These are phyloP conservation scores for Sus cebifrons DNA, from an alignment of 2,797 vertebrate species.

Conservation along the genomic window DNA sequence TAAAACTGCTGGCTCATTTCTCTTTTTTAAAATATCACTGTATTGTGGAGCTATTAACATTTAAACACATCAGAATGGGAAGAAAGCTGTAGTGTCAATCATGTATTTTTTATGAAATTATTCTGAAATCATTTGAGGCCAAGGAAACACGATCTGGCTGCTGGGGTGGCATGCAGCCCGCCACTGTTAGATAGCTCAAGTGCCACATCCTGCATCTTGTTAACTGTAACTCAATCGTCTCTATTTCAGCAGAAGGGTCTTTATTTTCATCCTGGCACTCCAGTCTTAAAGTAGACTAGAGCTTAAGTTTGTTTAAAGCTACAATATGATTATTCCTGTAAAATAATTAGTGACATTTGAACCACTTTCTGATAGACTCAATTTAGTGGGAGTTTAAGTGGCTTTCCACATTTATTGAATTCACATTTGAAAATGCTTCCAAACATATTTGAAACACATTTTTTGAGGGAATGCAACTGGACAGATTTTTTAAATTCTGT, in stretches of 20 bases:
- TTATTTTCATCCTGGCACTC: constrained; percentile 86
- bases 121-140: constrained; percentile 80
- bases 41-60: constrained; percentile 83
- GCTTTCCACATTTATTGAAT: constrained; percentile 71
- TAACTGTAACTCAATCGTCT: constrained; percentile 85
- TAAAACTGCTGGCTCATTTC: constrained; percentile 64
- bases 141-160: constrained; percentile 82
- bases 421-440: constrained; percentile 66
- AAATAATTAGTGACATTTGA: constrained; percentile 86
- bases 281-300: constrained; percentile 74
- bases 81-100: constrained; percentile 81
- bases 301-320: constrained; percentile 85
- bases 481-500: constrained; percentile 68
- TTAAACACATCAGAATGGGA: constrained; percentile 83
- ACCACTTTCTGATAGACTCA: constrained; percentile 73
- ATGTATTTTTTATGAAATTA: constrained; percentile 87
- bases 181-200: constrained; percentile 83
- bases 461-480: background rate
- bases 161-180: constrained; percentile 83
- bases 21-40: constrained; percentile 78
- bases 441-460: background rate
- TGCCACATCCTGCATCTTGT: constrained; percentile 86
- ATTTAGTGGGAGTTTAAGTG: constrained; percentile 40
- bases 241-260: constrained; percentile 84
- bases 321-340: constrained; percentile 85